These are phyloP conservation scores for Cosmopolites sordidus DNA, from an alignment of 2,888 invertebrate genomes.

Conservation along the genomic window DNA sequence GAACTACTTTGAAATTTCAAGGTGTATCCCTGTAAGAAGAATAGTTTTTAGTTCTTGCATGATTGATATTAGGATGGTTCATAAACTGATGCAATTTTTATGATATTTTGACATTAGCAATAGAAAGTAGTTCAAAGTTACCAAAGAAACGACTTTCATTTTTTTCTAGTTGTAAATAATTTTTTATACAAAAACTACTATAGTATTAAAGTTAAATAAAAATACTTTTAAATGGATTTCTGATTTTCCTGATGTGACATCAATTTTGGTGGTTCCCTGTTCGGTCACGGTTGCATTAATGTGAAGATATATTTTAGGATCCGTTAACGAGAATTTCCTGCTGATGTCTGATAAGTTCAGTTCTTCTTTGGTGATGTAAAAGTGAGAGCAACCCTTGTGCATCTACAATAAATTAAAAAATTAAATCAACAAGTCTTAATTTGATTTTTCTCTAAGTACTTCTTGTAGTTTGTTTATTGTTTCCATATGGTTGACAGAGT, in stretches of 20 bases:
- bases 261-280: slow-evolving; percentile 61
- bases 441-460: slow-evolving; percentile 30
- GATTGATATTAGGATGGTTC: too few species aligned
- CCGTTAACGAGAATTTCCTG: slow-evolving; percentile 27
- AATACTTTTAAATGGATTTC: slow-evolving; percentile 11
- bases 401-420: slow-evolving; percentile 33
- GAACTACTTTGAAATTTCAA: slow-evolving; percentile 58
- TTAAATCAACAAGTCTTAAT: background rate
- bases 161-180: too few species aligned
- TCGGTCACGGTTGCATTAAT: slow-evolving; percentile 53
- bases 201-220: background rate
- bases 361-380: slow-evolving; percentile 35
- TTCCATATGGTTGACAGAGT: slow-evolving; percentile 32
- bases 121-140: too few species aligned
- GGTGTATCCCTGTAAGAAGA: slow-evolving; percentile 47
- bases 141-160: too few species aligned
- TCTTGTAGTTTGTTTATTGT: slow-evolving; percentile 35
- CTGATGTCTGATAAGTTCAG: slow-evolving; percentile 30
- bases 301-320: slow-evolving; percentile 35
- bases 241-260: slow-evolving; percentile 58
- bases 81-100: too few species aligned
- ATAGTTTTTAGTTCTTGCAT: too few species aligned
- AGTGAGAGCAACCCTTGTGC: slow-evolving; percentile 41
- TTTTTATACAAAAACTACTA: too few species aligned
- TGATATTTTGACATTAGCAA: too few species aligned